Evolutionary conservation across 2,888 invertebrate genomes (phyloP).

Genomic region (Xestia xanthographa): DNA sequence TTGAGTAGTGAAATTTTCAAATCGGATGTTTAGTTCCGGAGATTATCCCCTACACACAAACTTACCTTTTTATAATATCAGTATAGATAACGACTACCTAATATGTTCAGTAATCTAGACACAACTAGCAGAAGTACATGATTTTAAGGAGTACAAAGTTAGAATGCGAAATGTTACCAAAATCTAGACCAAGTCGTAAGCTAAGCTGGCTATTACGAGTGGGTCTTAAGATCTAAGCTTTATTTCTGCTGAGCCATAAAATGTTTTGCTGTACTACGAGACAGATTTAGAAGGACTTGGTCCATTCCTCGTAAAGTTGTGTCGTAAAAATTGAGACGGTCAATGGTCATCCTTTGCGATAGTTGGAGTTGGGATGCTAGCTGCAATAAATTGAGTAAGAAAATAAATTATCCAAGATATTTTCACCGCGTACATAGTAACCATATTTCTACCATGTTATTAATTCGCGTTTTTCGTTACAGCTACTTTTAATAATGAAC

Average conservation of each 20-base stretch:
- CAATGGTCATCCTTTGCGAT: not conserved
- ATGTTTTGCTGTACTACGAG: conserved; percentile 5
- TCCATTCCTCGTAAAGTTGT: conserved; percentile 15
- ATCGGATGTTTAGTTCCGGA: too few species aligned
- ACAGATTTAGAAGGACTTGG: conserved; percentile 6
- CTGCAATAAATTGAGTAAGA: not conserved
- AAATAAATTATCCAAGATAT: not conserved
- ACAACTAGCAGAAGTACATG: not conserved
- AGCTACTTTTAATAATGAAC: not conserved
- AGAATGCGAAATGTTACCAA: not conserved
- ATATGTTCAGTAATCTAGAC: not conserved
- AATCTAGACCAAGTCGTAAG: not conserved
- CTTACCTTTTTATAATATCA: too few species aligned
- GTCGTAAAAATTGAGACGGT: conserved; percentile 1
- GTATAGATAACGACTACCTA: too few species aligned
- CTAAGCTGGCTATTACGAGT: not conserved
- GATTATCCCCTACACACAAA: too few species aligned
- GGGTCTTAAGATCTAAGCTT: not conserved
- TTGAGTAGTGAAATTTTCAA: too few species aligned
- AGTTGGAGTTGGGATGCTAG: not conserved
- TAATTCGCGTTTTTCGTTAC: conserved; percentile 19
- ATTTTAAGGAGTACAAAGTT: not conserved
- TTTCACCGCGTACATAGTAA: not conserved
- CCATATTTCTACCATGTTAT: not conserved
- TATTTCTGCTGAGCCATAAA: not conserved